These are phyloP conservation scores for Bedellia somnulentella DNA, from an alignment of 2,888 invertebrate species.

Conservation along the genomic window DNA sequence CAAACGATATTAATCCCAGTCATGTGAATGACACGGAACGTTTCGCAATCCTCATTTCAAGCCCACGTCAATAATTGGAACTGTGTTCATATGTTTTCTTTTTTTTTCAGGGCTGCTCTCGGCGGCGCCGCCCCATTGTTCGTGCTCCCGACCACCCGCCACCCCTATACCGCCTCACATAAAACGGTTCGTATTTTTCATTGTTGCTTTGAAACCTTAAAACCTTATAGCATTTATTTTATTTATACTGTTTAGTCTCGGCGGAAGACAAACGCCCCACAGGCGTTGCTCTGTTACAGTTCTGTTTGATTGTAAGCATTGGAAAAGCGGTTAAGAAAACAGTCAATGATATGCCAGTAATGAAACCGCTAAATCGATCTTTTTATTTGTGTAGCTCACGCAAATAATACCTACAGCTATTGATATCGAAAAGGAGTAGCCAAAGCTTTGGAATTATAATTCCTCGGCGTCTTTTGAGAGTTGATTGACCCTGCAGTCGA, in stretches of 20 bases:
- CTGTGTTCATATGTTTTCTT: constrained; percentile 51
- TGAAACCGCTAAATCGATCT: too few relatives aligned
- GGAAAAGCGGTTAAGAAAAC: too few relatives aligned
- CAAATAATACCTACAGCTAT: too few relatives aligned
- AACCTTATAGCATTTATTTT: constrained; percentile 58
- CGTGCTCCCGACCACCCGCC: constrained; percentile 23
- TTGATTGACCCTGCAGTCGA: too few relatives aligned
- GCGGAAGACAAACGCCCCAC: constrained; percentile 44
- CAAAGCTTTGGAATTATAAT: too few relatives aligned
- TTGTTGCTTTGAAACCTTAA: constrained; percentile 57
- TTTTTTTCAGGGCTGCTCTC: constrained; percentile 46
- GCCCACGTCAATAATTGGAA: constrained; percentile 57
- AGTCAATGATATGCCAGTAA: too few relatives aligned
- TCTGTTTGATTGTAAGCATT: too few relatives aligned
- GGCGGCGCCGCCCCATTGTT: constrained; percentile 43
- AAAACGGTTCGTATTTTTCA: constrained; percentile 61
- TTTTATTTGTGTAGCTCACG: too few relatives aligned
- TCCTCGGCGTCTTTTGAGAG: too few relatives aligned
- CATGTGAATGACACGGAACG: too few relatives aligned
- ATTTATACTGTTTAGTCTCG: constrained; percentile 51
- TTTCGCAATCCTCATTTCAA: constrained; percentile 38
- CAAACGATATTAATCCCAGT: too few relatives aligned
- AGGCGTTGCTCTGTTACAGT: constrained; percentile 42
- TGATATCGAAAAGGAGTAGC: too few relatives aligned
- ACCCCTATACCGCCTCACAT: constrained; percentile 24